A percentile compares a stretch with the other conserved stretches of the same genome.
Conservation (phyloP, 2,797 vertebrate species). For the Peromyscus eremicus region DNA sequence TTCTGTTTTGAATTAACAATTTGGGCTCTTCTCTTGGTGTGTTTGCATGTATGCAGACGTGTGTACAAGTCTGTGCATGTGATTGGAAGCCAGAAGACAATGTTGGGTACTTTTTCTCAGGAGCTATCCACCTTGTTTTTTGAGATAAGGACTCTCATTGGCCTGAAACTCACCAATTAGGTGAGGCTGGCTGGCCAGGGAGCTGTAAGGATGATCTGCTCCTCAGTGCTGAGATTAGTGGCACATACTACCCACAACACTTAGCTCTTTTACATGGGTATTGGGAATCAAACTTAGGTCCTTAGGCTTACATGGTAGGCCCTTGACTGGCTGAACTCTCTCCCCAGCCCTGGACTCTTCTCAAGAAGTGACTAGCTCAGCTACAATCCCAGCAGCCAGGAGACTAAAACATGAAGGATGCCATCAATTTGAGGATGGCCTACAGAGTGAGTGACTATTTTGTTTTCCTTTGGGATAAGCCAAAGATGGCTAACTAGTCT, state of each 20-base stretch:
- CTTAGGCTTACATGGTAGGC: neutral
- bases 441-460: rapidly evolving
- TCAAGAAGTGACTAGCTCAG: neutral
- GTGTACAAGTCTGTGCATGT: neutral
- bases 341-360: neutral
- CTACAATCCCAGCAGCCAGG: neutral
- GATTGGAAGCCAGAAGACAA: neutral
- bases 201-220: neutral
- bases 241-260: neutral
- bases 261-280: neutral
- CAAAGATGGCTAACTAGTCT: neutral
- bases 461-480: neutral
- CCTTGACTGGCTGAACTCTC: neutral
- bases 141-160: neutral
- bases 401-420: neutral
- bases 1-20: neutral
- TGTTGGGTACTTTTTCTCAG: neutral
- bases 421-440: neutral
- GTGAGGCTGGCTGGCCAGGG: neutral
- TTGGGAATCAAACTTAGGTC: neutral
- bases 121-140: neutral
- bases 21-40: neutral
- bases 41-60: neutral
- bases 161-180: neutral
- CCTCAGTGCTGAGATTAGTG: neutral